Evolutionary conservation across 2,113 vertebrate species (phyloP), one percentile per base, ranked within the genome.

Genomic region (Ceratotherium simum): DNA sequence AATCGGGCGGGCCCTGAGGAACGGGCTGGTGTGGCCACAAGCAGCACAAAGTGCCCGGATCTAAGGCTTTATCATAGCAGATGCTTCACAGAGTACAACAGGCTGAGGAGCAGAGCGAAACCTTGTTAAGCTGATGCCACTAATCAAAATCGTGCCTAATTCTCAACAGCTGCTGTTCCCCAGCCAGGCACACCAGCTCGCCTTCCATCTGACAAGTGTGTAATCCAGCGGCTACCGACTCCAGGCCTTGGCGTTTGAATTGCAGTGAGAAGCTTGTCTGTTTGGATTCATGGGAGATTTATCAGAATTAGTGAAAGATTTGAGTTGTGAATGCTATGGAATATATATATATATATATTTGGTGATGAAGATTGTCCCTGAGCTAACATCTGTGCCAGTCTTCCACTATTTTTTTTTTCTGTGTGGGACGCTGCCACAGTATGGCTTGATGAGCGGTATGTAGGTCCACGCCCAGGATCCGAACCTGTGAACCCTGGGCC

Each of bases 81-180:
- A 2, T 65, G 42, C 18, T 60, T 56, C 9, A 9, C 6, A 23
- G 65, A 60, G 82, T 70, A 18, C 51, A 11, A 42, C 25, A 4
- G n/a, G 67, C 3, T 4, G 29, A 21, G 0, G 25, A 58, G 18
- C 64, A 17, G 27, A 13, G 54, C 29, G 29, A 21, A 51, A 25
- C 21, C 11, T 5, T 6, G 23, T 54, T 16, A 48, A 0, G 27
- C 75, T n/a, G 46, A 4, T 5, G 31, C 39, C 1, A 0, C 48
- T 14, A 29, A 10, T 51, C 82, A 33, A 3, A 67, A 4, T 11
- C 1, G 31, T 17, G 25, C 13, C 18, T 51, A 1, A 3, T 62
- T 31, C 39, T 21, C 29, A 20, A 12, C 12, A 3, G 8, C 39
- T 33, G 39, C 33, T 67, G 1, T 58, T 14, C 8, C 60, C 33